Evolutionary conservation across 2,797 vertebrate genomes (phyloP), one percentile per base, ranked within the genome.

Genomic region (Leuciscus waleckii): DNA sequence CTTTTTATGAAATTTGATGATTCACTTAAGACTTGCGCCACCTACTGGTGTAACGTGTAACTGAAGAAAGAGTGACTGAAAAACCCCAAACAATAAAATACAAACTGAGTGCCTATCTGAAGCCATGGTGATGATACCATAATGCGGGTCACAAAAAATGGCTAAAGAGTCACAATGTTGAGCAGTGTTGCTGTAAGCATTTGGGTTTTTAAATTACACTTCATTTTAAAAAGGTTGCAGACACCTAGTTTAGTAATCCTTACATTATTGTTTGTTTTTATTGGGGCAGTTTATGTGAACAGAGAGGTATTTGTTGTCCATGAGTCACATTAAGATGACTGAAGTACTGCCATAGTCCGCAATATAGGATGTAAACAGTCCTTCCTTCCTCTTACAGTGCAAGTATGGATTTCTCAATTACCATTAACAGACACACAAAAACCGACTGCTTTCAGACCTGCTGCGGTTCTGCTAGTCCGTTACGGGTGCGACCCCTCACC

Each of bases 401-500:
- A 74, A 61, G 56, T 51, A 63, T 74, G 29, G 39, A 19, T 74
- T 65, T 75, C 41, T 75, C 56, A 65, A 51, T 65, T 65, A 65
- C 41, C 32, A 26, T 65, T 2, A 75, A 83, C 43, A 37, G 63
- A 76, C 43, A 51, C 19, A 67, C 11, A 23, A 41, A 74, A n/a
- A 49, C 5, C 1, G 0, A 61, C 21, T 69, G 65, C 65, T n/a
- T n/a, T 61, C 26, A 49, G 39, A 49, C 39, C 39, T 35, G 26
- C 19, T 67, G 46, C 32, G 46, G 43, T 56, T 39, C 37, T 37
- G 11, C 23, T 56, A 46, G 49, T 21, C 39, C 11, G 67, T 83
- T 63, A 41, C 23, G 76, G 37, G 74, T 73, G 74, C 19, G 23
- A 79, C 29, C 74, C 75, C 70, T 86, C 75, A 83, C 81, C 56